These are phyloP conservation scores for Chiropotes sagulatus DNA, from an alignment of 2,797 vertebrate genomes.

Conservation along the genomic window DNA sequence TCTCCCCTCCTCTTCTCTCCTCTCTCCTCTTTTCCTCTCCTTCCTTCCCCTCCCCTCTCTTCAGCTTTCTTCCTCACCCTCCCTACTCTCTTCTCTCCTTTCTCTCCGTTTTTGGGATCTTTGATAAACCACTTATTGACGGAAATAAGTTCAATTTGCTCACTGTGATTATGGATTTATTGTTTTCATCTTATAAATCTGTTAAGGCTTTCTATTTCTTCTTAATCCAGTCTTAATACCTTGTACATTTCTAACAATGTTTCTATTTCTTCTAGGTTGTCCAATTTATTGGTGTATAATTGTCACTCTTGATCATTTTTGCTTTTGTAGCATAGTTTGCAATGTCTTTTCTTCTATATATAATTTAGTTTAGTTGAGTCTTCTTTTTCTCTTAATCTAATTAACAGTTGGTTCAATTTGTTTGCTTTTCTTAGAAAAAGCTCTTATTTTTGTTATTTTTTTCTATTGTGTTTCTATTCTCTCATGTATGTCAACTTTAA, in stretches of 20 bases:
- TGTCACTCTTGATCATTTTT: background rate
- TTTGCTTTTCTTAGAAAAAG: background rate
- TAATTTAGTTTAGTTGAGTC: too few species aligned
- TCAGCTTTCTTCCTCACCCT: too few species aligned
- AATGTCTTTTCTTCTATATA: background rate
- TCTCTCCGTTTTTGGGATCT: too few species aligned
- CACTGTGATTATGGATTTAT: too few species aligned
- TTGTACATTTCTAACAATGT: background rate
- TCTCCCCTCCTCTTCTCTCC: rapidly evolving
- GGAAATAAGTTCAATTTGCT: too few species aligned
- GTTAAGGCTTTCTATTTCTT: background rate
- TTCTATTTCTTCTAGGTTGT: background rate
- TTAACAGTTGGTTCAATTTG: background rate
- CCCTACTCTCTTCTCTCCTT: too few species aligned
- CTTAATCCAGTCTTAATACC: background rate
- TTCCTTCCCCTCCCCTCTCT: too few species aligned
- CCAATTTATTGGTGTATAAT: background rate
- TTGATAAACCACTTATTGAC: too few species aligned
- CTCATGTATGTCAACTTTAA: background rate
- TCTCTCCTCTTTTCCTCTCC: too few species aligned
- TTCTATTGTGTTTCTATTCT: background rate
- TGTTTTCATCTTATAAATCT: too few species aligned
- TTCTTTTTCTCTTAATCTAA: background rate
- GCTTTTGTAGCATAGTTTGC: background rate
- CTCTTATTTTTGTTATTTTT: background rate